These are phyloP conservation scores for Sebastes kiyomatsui DNA, from an alignment of 2,797 vertebrate genomes.

Conservation along the genomic window DNA sequence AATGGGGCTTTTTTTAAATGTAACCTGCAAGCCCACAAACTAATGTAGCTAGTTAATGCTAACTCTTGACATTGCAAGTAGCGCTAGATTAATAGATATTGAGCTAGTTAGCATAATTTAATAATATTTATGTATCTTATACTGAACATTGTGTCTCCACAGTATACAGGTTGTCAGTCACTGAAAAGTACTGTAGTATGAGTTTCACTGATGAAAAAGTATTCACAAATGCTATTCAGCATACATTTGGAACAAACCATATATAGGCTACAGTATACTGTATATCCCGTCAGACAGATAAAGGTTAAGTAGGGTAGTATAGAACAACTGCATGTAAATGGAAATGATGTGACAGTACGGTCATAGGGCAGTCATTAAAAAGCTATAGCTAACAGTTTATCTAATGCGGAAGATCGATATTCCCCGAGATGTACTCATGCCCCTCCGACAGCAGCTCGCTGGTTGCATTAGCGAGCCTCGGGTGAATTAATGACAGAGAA, in stretches of 20 bases:
- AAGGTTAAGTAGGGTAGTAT: not conserved
- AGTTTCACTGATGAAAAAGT: not conserved
- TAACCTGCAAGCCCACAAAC: not conserved
- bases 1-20: not conserved
- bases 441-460: conserved; percentile 17
- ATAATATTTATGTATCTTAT: not conserved
- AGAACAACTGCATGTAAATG: conserved; percentile 7
- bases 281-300: conserved; percentile 9
- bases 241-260: not conserved
- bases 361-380: conserved; percentile 25
- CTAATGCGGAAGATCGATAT: conserved; percentile 7
- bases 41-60: not conserved
- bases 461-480: conserved; percentile 25
- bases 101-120: not conserved
- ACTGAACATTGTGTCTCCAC: not conserved
- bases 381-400: conserved; percentile 13
- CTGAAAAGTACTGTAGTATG: not conserved
- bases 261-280: not conserved
- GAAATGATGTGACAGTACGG: conserved; percentile 14
- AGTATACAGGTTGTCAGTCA: not conserved
- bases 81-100: not conserved
- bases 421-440: conserved; percentile 20
- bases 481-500: conserved; percentile 33
- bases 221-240: not conserved
- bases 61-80: not conserved